Conservation (phyloP, 2,888 invertebrate genomes). For the Molanna angustata region DNA sequence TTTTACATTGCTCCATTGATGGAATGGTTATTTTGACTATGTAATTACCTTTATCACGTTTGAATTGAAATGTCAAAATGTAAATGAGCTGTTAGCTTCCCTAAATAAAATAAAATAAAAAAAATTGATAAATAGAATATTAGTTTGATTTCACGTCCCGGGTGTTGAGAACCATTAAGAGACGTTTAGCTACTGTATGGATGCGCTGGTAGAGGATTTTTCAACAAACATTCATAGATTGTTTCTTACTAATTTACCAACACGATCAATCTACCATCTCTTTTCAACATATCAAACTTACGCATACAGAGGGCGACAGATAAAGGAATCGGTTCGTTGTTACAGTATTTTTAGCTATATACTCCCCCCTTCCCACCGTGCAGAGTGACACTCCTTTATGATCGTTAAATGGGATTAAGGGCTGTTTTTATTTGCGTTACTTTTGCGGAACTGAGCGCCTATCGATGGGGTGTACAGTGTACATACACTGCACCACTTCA, state of each 20-base stretch:
- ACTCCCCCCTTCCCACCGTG: constrained; percentile 5
- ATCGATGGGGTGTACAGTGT: no score
- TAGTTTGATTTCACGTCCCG: no score
- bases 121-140: no score
- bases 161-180: constrained; percentile 3
- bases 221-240: constrained; percentile 10
- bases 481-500: constrained; percentile 22
- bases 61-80: no score
- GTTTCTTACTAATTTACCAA: background rate
- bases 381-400: constrained; percentile 26
- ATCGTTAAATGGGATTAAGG: constrained; percentile 32
- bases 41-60: no score
- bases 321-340: background rate
- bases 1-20: no score
- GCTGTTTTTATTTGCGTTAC: constrained; percentile 32
- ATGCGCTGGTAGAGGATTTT: constrained; percentile 14
- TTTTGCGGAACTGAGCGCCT: constrained; percentile 17
- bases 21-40: no score
- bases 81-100: no score
- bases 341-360: constrained; percentile 1
- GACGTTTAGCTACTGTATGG: constrained; percentile 8
- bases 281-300: background rate
- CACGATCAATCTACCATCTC: background rate
- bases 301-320: background rate
- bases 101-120: no score